These are phyloP conservation scores for Suillia variegata DNA, from an alignment of 2,888 invertebrate genomes.

Conservation along the genomic window DNA sequence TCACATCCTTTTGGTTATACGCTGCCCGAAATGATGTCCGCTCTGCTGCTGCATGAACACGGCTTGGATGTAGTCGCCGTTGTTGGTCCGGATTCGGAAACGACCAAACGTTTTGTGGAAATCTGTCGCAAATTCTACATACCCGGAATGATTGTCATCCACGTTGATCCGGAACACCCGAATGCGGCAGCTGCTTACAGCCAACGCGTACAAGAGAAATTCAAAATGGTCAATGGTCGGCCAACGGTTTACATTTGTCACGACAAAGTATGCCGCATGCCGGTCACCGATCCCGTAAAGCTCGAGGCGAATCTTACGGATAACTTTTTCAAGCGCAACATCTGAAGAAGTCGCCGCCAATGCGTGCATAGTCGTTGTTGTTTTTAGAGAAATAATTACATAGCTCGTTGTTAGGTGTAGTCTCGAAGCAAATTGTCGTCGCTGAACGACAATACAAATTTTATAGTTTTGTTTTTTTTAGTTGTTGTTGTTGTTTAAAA, in stretches of 20 bases:
- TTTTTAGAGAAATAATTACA: not conserved
- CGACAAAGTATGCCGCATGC: constrained; percentile 58
- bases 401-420: constrained; percentile 11
- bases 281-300: constrained; percentile 54
- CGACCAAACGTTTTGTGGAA: constrained; percentile 51
- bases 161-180: constrained; percentile 51
- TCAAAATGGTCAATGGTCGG: constrained; percentile 57
- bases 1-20: constrained; percentile 55
- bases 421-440: constrained; percentile 14
- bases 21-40: constrained; percentile 60
- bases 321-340: constrained; percentile 47
- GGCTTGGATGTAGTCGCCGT: constrained; percentile 58
- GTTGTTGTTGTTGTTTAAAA: too few relatives aligned
- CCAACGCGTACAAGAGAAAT: constrained; percentile 52
- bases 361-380: constrained; percentile 5
- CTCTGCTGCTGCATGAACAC: constrained; percentile 50
- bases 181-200: constrained; percentile 42
- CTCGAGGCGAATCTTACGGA: constrained; percentile 54
- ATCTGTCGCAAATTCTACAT: constrained; percentile 57
- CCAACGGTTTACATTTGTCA: constrained; percentile 61
- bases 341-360: constrained; percentile 21
- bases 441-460: too few relatives aligned
- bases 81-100: constrained; percentile 56
- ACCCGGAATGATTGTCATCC: constrained; percentile 58
- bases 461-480: too few relatives aligned